phyloP scores from a whole-genome alignment of 1,140 invertebrate species.

The Cataglyphis hispanica region DNA sequence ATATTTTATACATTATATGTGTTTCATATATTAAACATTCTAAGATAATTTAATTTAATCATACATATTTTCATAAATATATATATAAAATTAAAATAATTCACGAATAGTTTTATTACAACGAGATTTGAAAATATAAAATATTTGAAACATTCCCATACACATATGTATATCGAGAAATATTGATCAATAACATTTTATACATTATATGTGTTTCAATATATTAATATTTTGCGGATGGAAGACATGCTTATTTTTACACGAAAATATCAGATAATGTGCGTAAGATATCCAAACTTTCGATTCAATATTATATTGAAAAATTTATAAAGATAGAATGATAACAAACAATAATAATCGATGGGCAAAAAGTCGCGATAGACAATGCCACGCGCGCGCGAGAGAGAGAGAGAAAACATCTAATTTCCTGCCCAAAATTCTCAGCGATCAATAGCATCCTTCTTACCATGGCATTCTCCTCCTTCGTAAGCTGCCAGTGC shows the following conservation, averaged over 20 bases:
- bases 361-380: no score
- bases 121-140: background rate
- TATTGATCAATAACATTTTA: background rate
- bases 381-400: no score
- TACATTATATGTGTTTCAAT: background rate
- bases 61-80: background rate
- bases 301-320: background rate
- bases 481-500: constrained; percentile 74
- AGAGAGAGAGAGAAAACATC: no score
- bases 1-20: background rate
- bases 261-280: background rate
- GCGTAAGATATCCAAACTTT: background rate
- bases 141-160: background rate
- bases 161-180: background rate
- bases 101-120: background rate
- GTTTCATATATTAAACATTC: constrained; percentile 10
- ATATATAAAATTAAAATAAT: background rate
- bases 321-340: background rate
- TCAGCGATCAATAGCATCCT: constrained; percentile 1
- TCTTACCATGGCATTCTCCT: constrained; percentile 78
- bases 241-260: background rate
- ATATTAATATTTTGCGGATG: background rate
- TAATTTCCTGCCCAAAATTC: background rate
- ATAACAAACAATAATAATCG: no score
- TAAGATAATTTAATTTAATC: background rate